phyloP scores from a whole-genome alignment of 2,113 vertebrate species.

The Castor canadensis region DNA sequence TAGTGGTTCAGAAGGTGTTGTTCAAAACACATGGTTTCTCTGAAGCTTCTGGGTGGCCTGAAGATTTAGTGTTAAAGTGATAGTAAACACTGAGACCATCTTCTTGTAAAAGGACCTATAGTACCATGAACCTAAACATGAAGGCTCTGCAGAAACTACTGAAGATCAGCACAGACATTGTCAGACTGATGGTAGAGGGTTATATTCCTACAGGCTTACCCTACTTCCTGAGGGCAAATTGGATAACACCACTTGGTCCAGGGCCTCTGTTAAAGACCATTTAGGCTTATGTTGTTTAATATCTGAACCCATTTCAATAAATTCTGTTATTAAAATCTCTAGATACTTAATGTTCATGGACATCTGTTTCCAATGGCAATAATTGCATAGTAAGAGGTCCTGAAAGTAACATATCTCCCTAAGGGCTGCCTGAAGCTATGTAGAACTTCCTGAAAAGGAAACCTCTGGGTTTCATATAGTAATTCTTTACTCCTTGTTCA shows the following conservation, averaged over 20 bases:
- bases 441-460: not conserved
- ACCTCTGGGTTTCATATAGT: not conserved
- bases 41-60: not conserved
- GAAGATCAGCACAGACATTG: not conserved
- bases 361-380: not conserved
- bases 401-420: not conserved
- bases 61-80: constrained; percentile 46
- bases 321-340: not conserved
- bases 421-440: not conserved
- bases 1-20: too few relatives aligned
- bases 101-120: not conserved
- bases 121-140: not conserved
- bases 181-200: not conserved
- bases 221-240: not conserved
- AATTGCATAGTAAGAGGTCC: not conserved
- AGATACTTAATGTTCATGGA: not conserved
- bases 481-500: not conserved
- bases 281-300: not conserved
- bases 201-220: not conserved
- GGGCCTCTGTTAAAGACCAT: not conserved
- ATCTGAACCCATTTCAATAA: not conserved
- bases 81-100: not conserved
- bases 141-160: not conserved
- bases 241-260: not conserved
- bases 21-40: not conserved